These are phyloP conservation scores for Orthochromis malagaraziensis DNA, from an alignment of 2,113 vertebrate species.

Conservation along the genomic window DNA sequence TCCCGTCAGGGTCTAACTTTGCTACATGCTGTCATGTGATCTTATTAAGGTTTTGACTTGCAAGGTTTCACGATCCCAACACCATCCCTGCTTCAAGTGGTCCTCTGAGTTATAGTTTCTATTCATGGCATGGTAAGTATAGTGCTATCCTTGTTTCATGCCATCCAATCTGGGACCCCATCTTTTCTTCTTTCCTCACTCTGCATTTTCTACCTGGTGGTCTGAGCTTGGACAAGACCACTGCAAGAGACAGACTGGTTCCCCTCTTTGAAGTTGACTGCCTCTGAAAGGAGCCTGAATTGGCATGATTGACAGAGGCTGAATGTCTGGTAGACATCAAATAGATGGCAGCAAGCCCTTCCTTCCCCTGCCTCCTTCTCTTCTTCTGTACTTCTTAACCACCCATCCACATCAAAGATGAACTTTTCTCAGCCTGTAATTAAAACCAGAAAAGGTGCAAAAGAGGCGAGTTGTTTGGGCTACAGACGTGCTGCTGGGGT, in stretches of 20 bases:
- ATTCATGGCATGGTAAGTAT: constrained; percentile 29
- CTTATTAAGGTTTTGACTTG: not conserved
- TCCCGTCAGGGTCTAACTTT: not conserved
- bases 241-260: constrained; percentile 57
- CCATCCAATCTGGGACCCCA: constrained; percentile 41
- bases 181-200: constrained; percentile 21
- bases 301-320: constrained; percentile 41
- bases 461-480: constrained; percentile 59
- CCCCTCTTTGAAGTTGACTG: constrained; percentile 63
- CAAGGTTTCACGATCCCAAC: not conserved
- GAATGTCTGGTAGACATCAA: constrained; percentile 57
- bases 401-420: constrained; percentile 32
- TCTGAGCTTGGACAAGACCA: constrained; percentile 30
- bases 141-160: constrained; percentile 20
- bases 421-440: constrained; percentile 46
- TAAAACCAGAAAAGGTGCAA: constrained; percentile 48
- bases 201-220: constrained; percentile 53
- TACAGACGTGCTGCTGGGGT: constrained; percentile 54
- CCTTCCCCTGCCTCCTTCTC: not conserved
- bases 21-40: not conserved
- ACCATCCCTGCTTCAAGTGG: not conserved
- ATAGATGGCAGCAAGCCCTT: constrained; percentile 23
- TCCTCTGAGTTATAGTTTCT: not conserved
- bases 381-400: constrained; percentile 1
- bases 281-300: constrained; percentile 25